A percentile compares a stretch with the other conserved stretches of the same genome.
Conservation (phyloP, 2,113 vertebrate genomes). For the Eurystomus gularis region DNA sequence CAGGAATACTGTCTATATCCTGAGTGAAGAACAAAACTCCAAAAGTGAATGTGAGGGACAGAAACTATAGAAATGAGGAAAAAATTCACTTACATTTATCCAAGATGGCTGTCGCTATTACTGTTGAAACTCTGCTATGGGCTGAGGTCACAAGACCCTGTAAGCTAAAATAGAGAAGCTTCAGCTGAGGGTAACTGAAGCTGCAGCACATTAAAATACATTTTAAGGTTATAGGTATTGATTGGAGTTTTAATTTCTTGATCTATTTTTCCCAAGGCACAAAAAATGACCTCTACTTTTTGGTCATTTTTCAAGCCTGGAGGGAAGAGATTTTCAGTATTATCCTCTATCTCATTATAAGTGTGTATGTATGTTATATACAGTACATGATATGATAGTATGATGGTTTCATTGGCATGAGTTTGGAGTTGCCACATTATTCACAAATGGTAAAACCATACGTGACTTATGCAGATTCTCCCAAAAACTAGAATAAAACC, state of each 20-base stretch:
- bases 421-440: neutral
- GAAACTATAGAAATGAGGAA: constrained; percentile 67
- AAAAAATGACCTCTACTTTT: neutral
- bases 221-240: constrained; percentile 56
- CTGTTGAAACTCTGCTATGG: constrained; percentile 68
- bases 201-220: constrained; percentile 62
- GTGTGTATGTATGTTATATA: neutral
- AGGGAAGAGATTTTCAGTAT: neutral
- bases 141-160: constrained; percentile 68
- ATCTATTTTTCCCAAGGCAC: constrained; percentile 7
- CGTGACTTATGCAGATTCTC: neutral
- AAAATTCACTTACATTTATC: constrained; percentile 69
- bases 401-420: neutral
- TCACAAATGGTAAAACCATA: neutral
- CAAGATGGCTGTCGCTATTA: constrained; percentile 59
- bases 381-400: neutral
- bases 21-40: constrained; percentile 27
- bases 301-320: constrained; percentile 14
- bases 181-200: constrained; percentile 67
- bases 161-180: constrained; percentile 67
- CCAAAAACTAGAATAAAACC: neutral
- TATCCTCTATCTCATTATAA: neutral
- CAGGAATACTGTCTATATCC: constrained; percentile 4
- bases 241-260: constrained; percentile 32
- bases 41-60: constrained; percentile 58